Evolutionary conservation across 2,888 invertebrate species (phyloP).

Genomic region (Scaptomyza caliginosa): DNA sequence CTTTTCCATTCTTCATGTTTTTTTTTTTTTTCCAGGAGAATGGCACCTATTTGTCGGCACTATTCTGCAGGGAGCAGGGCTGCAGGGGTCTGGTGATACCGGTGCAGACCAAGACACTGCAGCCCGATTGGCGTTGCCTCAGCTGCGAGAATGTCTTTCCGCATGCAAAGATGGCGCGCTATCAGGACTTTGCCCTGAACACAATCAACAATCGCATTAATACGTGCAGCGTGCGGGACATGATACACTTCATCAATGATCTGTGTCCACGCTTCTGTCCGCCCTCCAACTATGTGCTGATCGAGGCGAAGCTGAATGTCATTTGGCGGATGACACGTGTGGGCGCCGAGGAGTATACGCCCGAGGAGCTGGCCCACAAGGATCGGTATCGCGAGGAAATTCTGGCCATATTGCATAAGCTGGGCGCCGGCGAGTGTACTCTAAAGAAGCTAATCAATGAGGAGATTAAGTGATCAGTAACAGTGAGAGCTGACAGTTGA

Average conservation of each 20-base stretch:
- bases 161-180: slow-evolving; percentile 81
- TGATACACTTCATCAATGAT: slow-evolving; percentile 83
- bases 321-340: slow-evolving; percentile 83
- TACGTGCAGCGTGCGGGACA: slow-evolving; percentile 79
- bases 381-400: slow-evolving; percentile 83
- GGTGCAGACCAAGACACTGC: slow-evolving; percentile 86
- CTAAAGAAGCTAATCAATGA: slow-evolving; percentile 81
- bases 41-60: slow-evolving; percentile 81
- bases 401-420: slow-evolving; percentile 80
- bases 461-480: slow-evolving; percentile 75
- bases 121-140: slow-evolving; percentile 88
- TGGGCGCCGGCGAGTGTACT: slow-evolving; percentile 83
- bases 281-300: slow-evolving; percentile 82
- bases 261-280: slow-evolving; percentile 82
- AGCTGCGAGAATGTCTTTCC: slow-evolving; percentile 85
- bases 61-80: slow-evolving; percentile 84
- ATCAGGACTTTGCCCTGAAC: slow-evolving; percentile 82
- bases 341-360: slow-evolving; percentile 72
- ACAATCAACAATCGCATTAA: slow-evolving; percentile 83
- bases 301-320: slow-evolving; percentile 83
- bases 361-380: slow-evolving; percentile 77
- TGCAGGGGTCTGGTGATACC: slow-evolving; percentile 85
- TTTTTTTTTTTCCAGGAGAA: slow-evolving; percentile 74
- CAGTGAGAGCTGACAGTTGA: slow-evolving; percentile 44
- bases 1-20: no score